Evolutionary conservation across 2,888 invertebrate species (phyloP).

Genomic region (Plebejus argus): DNA sequence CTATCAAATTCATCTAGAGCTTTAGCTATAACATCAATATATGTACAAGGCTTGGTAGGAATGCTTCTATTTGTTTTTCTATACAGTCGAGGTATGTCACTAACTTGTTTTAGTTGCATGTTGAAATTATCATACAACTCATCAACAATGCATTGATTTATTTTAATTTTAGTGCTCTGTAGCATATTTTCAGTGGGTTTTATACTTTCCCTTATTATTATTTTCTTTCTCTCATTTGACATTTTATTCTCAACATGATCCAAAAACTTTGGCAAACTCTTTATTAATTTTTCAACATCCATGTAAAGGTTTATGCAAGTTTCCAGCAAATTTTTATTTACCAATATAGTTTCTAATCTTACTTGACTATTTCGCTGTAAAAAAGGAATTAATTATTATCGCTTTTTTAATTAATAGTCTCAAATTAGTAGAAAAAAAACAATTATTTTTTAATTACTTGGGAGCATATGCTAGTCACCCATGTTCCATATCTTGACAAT

Average conservation of each 20-base stretch:
- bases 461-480: slow-evolving; percentile 78
- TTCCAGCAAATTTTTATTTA: slow-evolving; percentile 64
- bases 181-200: slow-evolving; percentile 56
- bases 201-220: slow-evolving; percentile 57
- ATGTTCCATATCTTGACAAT: slow-evolving; percentile 88
- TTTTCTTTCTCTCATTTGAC: slow-evolving; percentile 50
- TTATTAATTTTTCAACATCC: slow-evolving; percentile 58
- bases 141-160: slow-evolving; percentile 66
- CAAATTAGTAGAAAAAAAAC: neutral
- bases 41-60: slow-evolving; percentile 90
- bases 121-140: slow-evolving; percentile 72
- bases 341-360: slow-evolving; percentile 56
- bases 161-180: slow-evolving; percentile 54
- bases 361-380: slow-evolving; percentile 59
- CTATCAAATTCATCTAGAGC: slow-evolving; percentile 82
- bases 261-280: slow-evolving; percentile 59
- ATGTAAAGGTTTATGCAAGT: slow-evolving; percentile 67
- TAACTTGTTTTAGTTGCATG: slow-evolving; percentile 88
- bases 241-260: slow-evolving; percentile 57
- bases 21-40: slow-evolving; percentile 85
- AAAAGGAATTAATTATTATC: slow-evolving; percentile 33
- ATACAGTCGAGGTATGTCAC: slow-evolving; percentile 95
- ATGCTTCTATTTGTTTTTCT: slow-evolving; percentile 94
- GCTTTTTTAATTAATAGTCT: neutral
- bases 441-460: slow-evolving; percentile 54